Conservation (phyloP, 2,888 invertebrate genomes). For the Cantharis nigra region DNA sequence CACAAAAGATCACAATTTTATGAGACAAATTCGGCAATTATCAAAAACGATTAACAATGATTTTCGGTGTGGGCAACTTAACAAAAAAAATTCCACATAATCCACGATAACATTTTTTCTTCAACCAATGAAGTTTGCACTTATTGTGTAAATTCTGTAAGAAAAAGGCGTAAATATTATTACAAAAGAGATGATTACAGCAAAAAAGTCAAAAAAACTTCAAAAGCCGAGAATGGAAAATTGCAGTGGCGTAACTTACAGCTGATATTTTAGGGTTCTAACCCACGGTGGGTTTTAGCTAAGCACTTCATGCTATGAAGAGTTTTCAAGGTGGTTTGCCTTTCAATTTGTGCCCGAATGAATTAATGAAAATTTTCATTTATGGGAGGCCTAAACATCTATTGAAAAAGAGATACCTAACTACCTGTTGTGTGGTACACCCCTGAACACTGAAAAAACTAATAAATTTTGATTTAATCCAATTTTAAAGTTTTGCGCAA, state of each 20-base stretch:
- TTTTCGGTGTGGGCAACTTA: neutral
- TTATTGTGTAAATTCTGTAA: neutral
- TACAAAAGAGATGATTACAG: neutral
- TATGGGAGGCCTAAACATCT: too few species aligned
- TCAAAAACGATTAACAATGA: constrained; percentile 1
- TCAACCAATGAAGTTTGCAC: neutral
- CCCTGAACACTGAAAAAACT: neutral
- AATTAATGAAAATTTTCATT: too few species aligned
- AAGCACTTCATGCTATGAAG: too few species aligned
- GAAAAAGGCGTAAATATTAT: neutral
- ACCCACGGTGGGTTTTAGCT: too few species aligned
- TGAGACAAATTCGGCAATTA: constrained; percentile 11
- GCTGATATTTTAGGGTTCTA: too few species aligned
- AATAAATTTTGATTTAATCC: neutral
- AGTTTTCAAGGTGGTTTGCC: too few species aligned
- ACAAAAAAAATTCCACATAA: neutral
- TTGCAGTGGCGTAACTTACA: neutral
- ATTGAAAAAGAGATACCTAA: too few species aligned
- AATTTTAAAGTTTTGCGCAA: neutral
- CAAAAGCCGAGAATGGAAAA: neutral
- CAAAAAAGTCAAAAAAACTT: neutral
- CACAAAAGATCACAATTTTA: neutral
- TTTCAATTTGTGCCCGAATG: too few species aligned
- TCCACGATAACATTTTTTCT: neutral
- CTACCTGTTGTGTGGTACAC: neutral